phyloP scores from a whole-genome alignment of 2,888 invertebrate genomes.

The Cheilosia vernalis region DNA sequence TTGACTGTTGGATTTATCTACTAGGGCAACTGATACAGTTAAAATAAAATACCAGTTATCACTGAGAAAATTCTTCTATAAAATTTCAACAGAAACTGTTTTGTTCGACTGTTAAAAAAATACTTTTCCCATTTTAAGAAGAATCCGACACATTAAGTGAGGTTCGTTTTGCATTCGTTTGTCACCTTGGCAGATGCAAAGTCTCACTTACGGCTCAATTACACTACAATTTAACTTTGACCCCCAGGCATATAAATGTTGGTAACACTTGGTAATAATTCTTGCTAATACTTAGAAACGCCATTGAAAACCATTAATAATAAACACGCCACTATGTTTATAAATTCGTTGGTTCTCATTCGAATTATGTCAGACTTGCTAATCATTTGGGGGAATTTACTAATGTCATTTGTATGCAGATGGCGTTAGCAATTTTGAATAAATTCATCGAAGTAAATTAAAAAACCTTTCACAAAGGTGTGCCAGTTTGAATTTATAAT shows the following conservation, averaged over 20 bases:
- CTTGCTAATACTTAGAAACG: not conserved
- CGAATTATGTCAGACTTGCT: constrained; percentile 28
- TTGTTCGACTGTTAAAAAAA: too few relatives aligned
- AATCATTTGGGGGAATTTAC: constrained; percentile 1
- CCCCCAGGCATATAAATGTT: not conserved
- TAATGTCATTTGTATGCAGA: constrained; percentile 10
- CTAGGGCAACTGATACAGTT: too few relatives aligned
- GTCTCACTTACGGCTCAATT: too few relatives aligned
- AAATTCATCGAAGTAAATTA: constrained; percentile 27
- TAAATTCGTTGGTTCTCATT: not conserved
- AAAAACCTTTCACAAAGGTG: not conserved
- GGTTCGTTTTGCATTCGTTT: too few relatives aligned
- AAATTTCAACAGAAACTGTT: too few relatives aligned
- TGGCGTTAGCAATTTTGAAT: constrained; percentile 11
- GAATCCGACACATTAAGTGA: too few relatives aligned
- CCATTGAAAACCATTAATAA: not conserved
- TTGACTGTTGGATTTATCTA: too few relatives aligned
- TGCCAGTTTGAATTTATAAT: not conserved
- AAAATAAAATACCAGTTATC: too few relatives aligned
- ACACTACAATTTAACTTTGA: constrained; percentile 5
- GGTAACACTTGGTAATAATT: not conserved
- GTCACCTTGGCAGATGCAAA: too few relatives aligned
- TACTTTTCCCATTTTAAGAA: too few relatives aligned
- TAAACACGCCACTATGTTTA: not conserved
- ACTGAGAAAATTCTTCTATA: too few relatives aligned